phyloP scores from a whole-genome alignment of 37 sponge, comb jelly and placozoan genomes.

The Diacarnus erythraeanus region DNA sequence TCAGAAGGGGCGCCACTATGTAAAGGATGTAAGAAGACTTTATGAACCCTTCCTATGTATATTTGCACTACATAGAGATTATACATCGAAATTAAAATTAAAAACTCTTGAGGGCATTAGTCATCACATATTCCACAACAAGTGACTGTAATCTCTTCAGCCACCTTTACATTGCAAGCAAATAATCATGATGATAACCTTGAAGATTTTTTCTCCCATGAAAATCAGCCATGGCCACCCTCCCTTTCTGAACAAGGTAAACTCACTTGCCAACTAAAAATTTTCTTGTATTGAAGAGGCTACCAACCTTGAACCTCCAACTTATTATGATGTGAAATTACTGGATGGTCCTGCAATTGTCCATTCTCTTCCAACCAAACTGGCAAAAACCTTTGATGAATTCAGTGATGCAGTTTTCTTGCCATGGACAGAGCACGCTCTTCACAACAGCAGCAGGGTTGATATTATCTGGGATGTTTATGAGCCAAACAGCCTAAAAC shows the following conservation, averaged over 20 bases:
- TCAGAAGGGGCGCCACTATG: no score
- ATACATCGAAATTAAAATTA: no score
- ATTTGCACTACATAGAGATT: no score
- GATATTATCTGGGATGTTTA: neutral
- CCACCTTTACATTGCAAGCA: no score
- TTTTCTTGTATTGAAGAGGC: neutral
- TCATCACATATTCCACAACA: no score
- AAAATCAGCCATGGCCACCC: slow-evolving; percentile 1
- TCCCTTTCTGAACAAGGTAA: neutral
- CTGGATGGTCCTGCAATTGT: neutral
- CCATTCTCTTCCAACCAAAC: no score
- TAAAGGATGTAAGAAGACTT: no score
- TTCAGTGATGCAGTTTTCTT: neutral
- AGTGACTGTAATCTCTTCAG: no score
- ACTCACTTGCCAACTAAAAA: neutral
- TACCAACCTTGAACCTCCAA: neutral
- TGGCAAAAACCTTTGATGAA: neutral
- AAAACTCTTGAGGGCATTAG: no score
- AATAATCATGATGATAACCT: no score
- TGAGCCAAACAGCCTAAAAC: neutral
- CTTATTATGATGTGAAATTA: neutral
- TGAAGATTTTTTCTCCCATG: no score
- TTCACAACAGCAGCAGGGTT: neutral
- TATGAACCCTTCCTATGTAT: no score
- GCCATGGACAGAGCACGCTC: neutral